Base-by-base conservation (phyloP, 2,888 invertebrate species). In the Saturnia pavonia region DNA sequence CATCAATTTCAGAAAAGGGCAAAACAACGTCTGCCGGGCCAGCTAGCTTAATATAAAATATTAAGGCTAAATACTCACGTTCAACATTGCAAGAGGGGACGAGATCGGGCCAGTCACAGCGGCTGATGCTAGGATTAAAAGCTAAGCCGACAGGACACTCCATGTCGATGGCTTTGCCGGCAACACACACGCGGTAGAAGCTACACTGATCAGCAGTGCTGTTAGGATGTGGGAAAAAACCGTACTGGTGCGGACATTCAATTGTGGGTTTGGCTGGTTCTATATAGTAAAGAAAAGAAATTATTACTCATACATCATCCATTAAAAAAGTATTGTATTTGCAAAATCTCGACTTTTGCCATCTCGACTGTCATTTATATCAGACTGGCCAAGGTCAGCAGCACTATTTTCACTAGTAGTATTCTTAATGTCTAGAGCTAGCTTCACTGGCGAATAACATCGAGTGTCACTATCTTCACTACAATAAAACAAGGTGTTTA, bases 31-130 rank as follows among this genome's bases (percentile, higher is more conserved):
- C 34, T 34, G 34, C 34, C 34, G 6, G 34, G 34, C 6, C 3
- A 34, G 2, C 34, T 34, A 34, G 34, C 6, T 34, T 34, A 34
- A 22, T 25, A 67, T 43, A 45, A 67, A 8, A 51, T n/a, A 66
- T 45, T n/a, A 45, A 34, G 19, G 25, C 25, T 34, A 43, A 63
- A 19, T 48, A 72, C 75, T 22, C 78, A 90, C 91, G 96, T 95
- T 82, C 81, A 75, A 76, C 73, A 27, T 97, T 95, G 83, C 97
- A 97, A 67, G 95, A 94, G 1, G 95, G 84, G 0, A 97, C 97
- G 80, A 95, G 94, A 84, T 97, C 97, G 2, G 97, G 97, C 97
- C 97, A 98, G 80, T 97, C 97, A 82, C 97, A 98, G 60, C 95
- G 95, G 75, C 96, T 96, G 11, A 90, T 94, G 1, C 93, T 94